A percentile compares a stretch with the other conserved stretches of the same genome.
phyloP scores from a whole-genome alignment of 2,888 invertebrate species.

The Metalampra italica region DNA sequence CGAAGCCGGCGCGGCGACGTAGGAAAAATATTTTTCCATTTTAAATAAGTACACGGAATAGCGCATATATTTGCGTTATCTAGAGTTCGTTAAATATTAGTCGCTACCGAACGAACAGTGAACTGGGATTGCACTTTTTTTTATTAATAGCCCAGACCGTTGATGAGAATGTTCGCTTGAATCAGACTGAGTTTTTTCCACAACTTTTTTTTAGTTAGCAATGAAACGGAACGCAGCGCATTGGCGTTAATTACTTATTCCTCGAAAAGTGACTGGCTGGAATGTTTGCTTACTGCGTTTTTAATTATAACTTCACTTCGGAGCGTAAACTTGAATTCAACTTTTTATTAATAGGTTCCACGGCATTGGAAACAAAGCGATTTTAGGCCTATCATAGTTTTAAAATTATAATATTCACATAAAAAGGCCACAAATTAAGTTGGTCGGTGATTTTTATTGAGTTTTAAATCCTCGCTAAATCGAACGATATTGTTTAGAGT shows the following conservation, averaged over 20 bases:
- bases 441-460: no score
- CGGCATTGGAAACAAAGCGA: no score
- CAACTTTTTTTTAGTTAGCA: slow-evolving; percentile 44
- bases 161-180: slow-evolving; percentile 49
- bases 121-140: slow-evolving; percentile 51
- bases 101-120: slow-evolving; percentile 41
- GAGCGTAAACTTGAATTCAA: neutral
- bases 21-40: slow-evolving; percentile 75
- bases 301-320: slow-evolving; percentile 1
- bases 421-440: no score
- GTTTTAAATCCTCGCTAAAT: no score
- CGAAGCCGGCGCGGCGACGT: slow-evolving; percentile 44
- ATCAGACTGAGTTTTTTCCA: slow-evolving; percentile 29
- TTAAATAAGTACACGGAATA: slow-evolving; percentile 68
- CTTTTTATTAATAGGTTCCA: no score
- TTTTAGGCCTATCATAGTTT: no score
- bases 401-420: no score
- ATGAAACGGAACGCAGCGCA: slow-evolving; percentile 44
- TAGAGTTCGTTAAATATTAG: slow-evolving; percentile 72
- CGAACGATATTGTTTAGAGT: no score
- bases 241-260: slow-evolving; percentile 20
- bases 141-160: slow-evolving; percentile 54
- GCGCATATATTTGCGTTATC: slow-evolving; percentile 73
- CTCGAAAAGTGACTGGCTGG: slow-evolving; percentile 1
- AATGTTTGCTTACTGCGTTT: slow-evolving; percentile 1